Evolutionary conservation across 2,888 invertebrate species (phyloP), one percentile per base, ranked within the genome.

Genomic region (Drosophila putrida): DNA sequence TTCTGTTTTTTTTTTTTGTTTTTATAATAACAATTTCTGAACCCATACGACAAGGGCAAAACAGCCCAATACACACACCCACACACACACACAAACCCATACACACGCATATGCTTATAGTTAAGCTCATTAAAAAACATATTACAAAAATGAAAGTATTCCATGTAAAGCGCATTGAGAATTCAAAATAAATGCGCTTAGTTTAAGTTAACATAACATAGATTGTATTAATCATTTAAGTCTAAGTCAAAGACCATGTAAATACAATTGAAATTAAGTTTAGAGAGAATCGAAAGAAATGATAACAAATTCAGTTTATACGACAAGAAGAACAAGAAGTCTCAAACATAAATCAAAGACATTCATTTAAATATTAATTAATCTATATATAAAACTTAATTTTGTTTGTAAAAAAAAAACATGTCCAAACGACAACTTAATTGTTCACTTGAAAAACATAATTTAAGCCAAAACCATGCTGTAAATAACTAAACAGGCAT

Each of bases 191-290:
- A 58, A 43, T 62, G 71, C 71, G 70, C 75, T 49, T 54, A 57
- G 47, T 31, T 38, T 57, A 55, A 66, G 20, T 50, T 39, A 36
- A 57, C 13, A 41, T 41, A 36, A 57, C 47, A 47, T 49, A 35
- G 13, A 55, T 59, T 60, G 51, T 58, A 63, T 66, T 61, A 53
- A 72, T 46, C 47, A 35, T 41, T 53, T 75, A 64, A 68, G 43
- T 55, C 58, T 51, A 57, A 76, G 70, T 78, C 64, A 78, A 62
- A 62, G 74, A 78, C 54, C 68, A 39, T 77, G 72, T 77, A 77
- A 55, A 71, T 75, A 75, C 39, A 50, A 61, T 49, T 36, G 15
- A 25, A 46, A 36, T 13, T 46, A 46, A 36, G 36, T 36, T 27
- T 13, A 20, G 44, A 31, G 11, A 10, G 41, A 54, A 54, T 43